phyloP scores from a whole-genome alignment of 2,113 vertebrate genomes.

The Phocoena phocoena region DNA sequence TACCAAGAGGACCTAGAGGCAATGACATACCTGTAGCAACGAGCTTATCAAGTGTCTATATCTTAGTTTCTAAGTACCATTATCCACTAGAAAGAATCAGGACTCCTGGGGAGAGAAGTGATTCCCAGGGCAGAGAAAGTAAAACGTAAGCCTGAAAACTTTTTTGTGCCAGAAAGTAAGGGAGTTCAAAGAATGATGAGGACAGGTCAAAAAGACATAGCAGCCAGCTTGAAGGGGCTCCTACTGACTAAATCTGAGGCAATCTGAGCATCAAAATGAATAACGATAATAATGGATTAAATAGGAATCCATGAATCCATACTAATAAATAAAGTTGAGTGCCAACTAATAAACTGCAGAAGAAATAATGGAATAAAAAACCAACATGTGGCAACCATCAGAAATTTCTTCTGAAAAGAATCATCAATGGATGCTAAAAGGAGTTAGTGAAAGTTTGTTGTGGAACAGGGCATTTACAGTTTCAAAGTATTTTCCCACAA shows the following conservation, averaged over 20 bases:
- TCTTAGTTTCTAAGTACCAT: not conserved
- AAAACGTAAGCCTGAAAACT: not conserved
- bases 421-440: not conserved
- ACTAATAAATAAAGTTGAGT: not conserved
- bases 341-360: not conserved
- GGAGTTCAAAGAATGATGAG: not conserved
- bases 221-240: not conserved
- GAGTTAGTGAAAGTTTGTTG: not conserved
- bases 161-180: not conserved
- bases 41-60: not conserved
- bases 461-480: not conserved
- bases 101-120: not conserved
- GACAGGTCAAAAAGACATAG: conserved; percentile 1
- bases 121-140: not conserved
- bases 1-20: not conserved
- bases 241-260: not conserved
- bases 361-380: conserved; percentile 3
- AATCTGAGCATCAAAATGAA: not conserved
- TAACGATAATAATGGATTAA: not conserved
- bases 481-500: not conserved
- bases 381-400: not conserved
- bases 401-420: conserved; percentile 9
- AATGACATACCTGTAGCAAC: not conserved
- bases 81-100: not conserved
- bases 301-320: not conserved